Conservation (phyloP, 2,888 invertebrate genomes). For the Oxyscelio sp. region DNA sequence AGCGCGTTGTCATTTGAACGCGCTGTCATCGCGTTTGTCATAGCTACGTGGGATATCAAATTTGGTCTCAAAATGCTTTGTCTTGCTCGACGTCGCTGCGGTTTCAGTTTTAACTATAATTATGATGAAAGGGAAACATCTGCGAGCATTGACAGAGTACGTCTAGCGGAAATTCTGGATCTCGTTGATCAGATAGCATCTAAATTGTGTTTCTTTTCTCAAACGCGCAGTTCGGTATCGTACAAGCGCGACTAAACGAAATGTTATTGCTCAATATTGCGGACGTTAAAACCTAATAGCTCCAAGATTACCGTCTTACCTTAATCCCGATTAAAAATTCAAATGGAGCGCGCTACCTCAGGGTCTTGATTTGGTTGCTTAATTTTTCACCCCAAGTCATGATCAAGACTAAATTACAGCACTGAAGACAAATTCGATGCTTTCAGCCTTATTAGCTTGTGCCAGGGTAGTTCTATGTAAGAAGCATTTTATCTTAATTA, state of each 20-base stretch:
- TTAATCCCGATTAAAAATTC: constrained; percentile 29
- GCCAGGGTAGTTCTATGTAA: background rate
- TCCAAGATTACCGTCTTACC: background rate
- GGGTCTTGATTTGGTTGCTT: constrained; percentile 18
- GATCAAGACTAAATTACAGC: constrained; percentile 20
- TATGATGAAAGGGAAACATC: no score
- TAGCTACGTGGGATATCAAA: constrained; percentile 83
- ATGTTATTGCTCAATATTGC: constrained; percentile 9
- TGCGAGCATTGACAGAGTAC: no score
- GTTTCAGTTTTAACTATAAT: no score
- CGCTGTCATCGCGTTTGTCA: constrained; percentile 80
- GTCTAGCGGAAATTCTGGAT: no score
- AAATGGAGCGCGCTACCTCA: constrained; percentile 28
- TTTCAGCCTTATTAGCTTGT: constrained; percentile 29
- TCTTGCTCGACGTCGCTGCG: no score
- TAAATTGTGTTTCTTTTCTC: no score
- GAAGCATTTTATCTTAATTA: constrained; percentile 44
- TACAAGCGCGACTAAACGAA: no score
- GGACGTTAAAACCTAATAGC: background rate
- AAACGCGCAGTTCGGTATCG: no score
- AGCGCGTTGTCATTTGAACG: constrained; percentile 68
- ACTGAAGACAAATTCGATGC: constrained; percentile 24
- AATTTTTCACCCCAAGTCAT: constrained; percentile 40
- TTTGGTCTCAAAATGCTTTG: constrained; percentile 82
- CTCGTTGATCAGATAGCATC: no score